Evolutionary conservation across 1,140 invertebrate genomes (phyloP), one percentile per base, ranked within the genome.

Genomic region (Microplitis demolitor): DNA sequence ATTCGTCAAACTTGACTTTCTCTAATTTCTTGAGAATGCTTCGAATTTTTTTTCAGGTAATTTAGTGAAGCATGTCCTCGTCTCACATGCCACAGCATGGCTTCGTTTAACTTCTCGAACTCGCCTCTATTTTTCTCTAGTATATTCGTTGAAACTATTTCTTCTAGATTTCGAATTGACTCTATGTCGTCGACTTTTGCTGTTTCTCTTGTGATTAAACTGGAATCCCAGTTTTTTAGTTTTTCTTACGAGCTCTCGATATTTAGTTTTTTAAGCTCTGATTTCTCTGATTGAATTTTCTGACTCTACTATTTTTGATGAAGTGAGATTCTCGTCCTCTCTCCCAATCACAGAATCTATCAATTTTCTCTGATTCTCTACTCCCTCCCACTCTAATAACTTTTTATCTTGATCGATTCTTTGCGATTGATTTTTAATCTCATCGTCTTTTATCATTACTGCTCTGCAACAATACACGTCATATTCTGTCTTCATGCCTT

Each of bases 51-150:
- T 70, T 70, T 76, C 24, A 78, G 62, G 74, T 77, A 77, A 4
- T 69, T 73, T 11, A 76, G n/a, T 4, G 78, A 78, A 54, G 76
- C 76, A 72, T 80, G 77, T 1, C 78, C 76, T 34, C 78, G 34
- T 66, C 75, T 78, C 5, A 71, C 2, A 54, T 78, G 78, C 77
- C 76, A 80, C 31, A 74, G 3, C 74, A 79, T 74, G 0, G 69
- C 74, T 72, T 77, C 77, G 64, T 37, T 77, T 4, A 56, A 39
- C 33, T 67, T 74, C 13, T 50, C 54, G n/a, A 60, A 39, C 66
- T 67, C 61, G n/a, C 54, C 61, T 67, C 50, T 31, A 9, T 54
- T 56, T 69, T 60, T 24, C 24, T 62, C 66, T 16, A 71, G 24
- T 4, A 61, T 39, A 64, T 72, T 62, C 14, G 71, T 58, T 51